These are phyloP conservation scores for Eptatretus atami DNA, from an alignment of 2,797 vertebrate species.

Conservation along the genomic window DNA sequence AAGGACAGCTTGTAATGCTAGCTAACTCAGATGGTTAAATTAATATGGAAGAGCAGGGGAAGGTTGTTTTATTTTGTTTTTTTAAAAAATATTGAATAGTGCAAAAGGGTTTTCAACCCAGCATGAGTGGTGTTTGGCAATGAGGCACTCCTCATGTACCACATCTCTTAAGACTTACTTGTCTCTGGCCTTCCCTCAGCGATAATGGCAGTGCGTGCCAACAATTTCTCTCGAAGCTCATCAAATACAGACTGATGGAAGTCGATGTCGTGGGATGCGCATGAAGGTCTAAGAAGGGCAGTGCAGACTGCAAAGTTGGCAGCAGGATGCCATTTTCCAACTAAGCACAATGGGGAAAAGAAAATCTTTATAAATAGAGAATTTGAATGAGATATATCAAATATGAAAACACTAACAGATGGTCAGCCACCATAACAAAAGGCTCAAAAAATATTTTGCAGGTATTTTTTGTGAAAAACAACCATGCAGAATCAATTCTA, in stretches of 20 bases:
- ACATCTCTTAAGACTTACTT: no score
- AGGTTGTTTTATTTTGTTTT: no score
- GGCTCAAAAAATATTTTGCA: neutral
- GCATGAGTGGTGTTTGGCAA: no score
- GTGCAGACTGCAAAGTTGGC: slow-evolving; percentile 67
- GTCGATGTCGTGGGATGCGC: slow-evolving; percentile 71
- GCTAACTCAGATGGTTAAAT: no score
- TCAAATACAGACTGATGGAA: slow-evolving; percentile 96
- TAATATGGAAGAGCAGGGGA: no score
- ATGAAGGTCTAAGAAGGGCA: slow-evolving; percentile 81
- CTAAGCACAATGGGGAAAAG: slow-evolving; percentile 13
- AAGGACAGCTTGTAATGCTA: no score
- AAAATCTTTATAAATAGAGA: neutral
- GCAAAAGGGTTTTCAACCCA: no score
- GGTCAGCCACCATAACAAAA: neutral
- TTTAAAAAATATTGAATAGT: no score
- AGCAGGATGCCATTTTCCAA: slow-evolving; percentile 78
- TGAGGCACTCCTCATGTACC: no score
- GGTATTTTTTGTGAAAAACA: no score
- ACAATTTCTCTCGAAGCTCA: slow-evolving; percentile 64
- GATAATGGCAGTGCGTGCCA: slow-evolving; percentile 59
- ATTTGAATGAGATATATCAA: neutral
- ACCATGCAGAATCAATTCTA: no score
- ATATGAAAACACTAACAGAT: neutral
- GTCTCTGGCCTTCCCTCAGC: slow-evolving; percentile 18